These are phyloP conservation scores for Saccostrea cuccullata DNA, from an alignment of 1,140 invertebrate genomes.

Conservation along the genomic window DNA sequence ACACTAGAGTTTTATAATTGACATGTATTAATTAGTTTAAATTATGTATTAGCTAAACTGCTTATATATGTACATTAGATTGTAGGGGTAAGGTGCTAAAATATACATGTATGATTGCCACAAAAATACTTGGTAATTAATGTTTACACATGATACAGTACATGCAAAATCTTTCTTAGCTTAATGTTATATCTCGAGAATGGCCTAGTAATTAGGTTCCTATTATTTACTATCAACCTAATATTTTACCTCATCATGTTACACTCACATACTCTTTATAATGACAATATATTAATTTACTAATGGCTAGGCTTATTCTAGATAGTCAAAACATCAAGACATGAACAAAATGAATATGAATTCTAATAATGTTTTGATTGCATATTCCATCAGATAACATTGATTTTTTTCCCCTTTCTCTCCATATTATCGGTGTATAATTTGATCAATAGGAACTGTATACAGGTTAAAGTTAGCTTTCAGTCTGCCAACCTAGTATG, in stretches of 20 bases:
- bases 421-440: neutral
- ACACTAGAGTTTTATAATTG: too few relatives aligned
- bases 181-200: too few relatives aligned
- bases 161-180: too few relatives aligned
- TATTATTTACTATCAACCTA: too few relatives aligned
- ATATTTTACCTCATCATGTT: neutral
- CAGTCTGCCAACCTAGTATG: neutral
- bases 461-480: neutral
- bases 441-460: neutral
- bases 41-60: too few relatives aligned
- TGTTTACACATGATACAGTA: too few relatives aligned
- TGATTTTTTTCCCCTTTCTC: neutral
- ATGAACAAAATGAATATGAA: neutral
- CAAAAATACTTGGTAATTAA: too few relatives aligned
- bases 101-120: too few relatives aligned
- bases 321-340: neutral
- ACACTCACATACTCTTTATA: neutral
- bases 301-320: neutral
- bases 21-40: too few relatives aligned
- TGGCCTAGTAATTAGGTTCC: too few relatives aligned
- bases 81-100: too few relatives aligned
- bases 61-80: too few relatives aligned
- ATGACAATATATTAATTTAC: neutral
- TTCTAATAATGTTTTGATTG: neutral
- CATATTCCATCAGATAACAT: constrained; percentile 11